phyloP scores from a whole-genome alignment of 2,888 invertebrate species.

The Gymnoscelis rufifasciata region DNA sequence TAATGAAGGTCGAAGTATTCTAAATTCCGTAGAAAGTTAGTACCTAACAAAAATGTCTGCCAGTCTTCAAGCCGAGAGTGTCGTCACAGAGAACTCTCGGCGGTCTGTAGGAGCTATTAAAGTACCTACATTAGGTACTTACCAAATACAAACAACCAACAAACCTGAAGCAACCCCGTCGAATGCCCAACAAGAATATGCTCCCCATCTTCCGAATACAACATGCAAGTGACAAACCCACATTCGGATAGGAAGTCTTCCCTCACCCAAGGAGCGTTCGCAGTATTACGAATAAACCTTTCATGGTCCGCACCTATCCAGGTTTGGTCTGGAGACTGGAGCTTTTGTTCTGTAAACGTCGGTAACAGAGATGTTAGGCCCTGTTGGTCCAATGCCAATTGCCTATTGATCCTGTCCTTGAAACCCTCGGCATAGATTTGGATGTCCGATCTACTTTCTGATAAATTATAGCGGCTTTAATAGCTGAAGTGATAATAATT shows the following conservation, averaged over 20 bases:
- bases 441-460: slow-evolving; percentile 48
- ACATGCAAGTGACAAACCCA: slow-evolving; percentile 55
- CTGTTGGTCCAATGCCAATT: slow-evolving; percentile 40
- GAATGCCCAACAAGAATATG: slow-evolving; percentile 68
- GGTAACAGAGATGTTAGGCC: slow-evolving; percentile 34
- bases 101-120: too few species aligned
- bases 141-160: too few species aligned
- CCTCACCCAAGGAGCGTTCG: slow-evolving; percentile 40
- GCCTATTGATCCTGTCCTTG: slow-evolving; percentile 44
- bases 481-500: slow-evolving; percentile 21
- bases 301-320: slow-evolving; percentile 56
- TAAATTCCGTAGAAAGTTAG: too few species aligned
- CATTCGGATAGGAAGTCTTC: slow-evolving; percentile 46
- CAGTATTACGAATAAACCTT: slow-evolving; percentile 51
- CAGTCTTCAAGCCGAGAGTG: too few species aligned
- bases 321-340: slow-evolving; percentile 31
- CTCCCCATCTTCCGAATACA: slow-evolving; percentile 64
- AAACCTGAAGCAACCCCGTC: slow-evolving; percentile 76
- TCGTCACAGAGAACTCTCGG: too few species aligned
- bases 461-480: slow-evolving; percentile 50
- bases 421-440: slow-evolving; percentile 50
- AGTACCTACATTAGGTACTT: too few species aligned
- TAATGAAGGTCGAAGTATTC: too few species aligned
- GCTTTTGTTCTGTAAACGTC: slow-evolving; percentile 49
- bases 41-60: too few species aligned